A percentile compares a stretch with the other conserved stretches of the same genome.
phyloP scores from a whole-genome alignment of 2,797 vertebrate species.

The Ceyx erithaca region DNA sequence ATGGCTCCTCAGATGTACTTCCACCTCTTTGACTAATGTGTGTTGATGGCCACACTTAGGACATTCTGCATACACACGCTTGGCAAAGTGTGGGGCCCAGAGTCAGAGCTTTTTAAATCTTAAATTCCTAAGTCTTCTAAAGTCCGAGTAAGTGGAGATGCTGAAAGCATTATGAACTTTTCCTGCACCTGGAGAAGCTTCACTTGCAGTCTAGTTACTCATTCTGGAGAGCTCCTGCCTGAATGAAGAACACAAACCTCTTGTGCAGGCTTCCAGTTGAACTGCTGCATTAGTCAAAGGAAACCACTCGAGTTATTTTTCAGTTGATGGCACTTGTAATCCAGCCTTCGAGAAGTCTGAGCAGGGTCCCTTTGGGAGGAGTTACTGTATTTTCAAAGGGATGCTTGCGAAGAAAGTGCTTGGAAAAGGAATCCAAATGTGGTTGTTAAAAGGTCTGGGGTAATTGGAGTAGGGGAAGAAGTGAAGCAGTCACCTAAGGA shows the following conservation, averaged over 20 bases:
- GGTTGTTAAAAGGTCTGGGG: slow-evolving; percentile 62
- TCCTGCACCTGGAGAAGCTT: slow-evolving; percentile 77
- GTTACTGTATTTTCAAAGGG: slow-evolving; percentile 67
- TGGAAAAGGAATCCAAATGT: slow-evolving; percentile 55
- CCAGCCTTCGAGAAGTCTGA: slow-evolving; percentile 67
- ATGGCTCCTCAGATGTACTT: neutral
- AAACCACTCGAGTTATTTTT: slow-evolving; percentile 67
- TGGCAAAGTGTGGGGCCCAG: slow-evolving; percentile 48
- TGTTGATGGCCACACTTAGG: slow-evolving; percentile 22
- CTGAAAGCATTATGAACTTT: slow-evolving; percentile 62
- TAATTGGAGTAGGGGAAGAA: slow-evolving; percentile 67
- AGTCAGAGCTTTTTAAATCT: slow-evolving; percentile 62
- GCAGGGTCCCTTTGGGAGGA: slow-evolving; percentile 73
- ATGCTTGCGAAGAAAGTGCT: slow-evolving; percentile 71
- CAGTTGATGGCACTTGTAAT: slow-evolving; percentile 75
- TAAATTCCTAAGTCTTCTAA: slow-evolving; percentile 53
- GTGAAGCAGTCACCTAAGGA: slow-evolving; percentile 75
- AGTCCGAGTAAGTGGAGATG: slow-evolving; percentile 60
- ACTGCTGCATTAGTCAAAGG: slow-evolving; percentile 61
- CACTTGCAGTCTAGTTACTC: slow-evolving; percentile 72
- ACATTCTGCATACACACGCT: slow-evolving; percentile 41
- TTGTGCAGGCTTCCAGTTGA: slow-evolving; percentile 68
- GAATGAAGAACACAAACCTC: slow-evolving; percentile 70
- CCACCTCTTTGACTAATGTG: slow-evolving; percentile 67
- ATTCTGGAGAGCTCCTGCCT: slow-evolving; percentile 74